Evolutionary conservation across 2,797 vertebrate species (phyloP).

Genomic region (Chloroceryle inda): DNA sequence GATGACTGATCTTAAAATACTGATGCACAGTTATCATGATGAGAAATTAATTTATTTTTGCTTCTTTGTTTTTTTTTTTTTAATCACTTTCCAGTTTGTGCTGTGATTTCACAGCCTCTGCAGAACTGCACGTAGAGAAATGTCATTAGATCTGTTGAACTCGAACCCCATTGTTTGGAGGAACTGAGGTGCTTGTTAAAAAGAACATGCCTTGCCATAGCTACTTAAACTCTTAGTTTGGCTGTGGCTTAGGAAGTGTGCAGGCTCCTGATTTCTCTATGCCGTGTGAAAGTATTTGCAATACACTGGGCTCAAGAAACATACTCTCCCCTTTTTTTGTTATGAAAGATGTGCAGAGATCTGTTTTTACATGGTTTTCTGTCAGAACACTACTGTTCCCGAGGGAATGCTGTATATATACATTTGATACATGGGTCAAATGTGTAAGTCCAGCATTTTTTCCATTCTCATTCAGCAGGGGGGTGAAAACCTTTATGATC

Average conservation of each 20-base stretch:
- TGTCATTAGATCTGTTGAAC: not conserved
- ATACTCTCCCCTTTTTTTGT: not conserved
- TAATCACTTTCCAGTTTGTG: not conserved
- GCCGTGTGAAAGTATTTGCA: not conserved
- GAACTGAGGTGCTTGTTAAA: not conserved
- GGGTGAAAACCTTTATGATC: not conserved
- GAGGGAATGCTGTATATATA: not conserved
- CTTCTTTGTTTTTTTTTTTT: not conserved
- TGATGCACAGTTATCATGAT: not conserved
- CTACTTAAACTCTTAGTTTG: not conserved
- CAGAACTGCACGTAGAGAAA: not conserved
- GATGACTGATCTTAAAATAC: not conserved
- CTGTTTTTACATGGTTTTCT: not conserved
- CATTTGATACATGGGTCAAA: rapidly evolving
- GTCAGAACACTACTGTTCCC: not conserved
- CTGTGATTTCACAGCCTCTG: not conserved
- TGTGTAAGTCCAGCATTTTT: not conserved
- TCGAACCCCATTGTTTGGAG: not conserved
- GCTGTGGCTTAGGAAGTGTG: not conserved
- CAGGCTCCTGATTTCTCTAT: not conserved
- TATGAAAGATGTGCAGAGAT: not conserved
- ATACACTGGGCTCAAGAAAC: not conserved
- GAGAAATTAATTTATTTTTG: not conserved
- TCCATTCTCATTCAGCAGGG: not conserved
- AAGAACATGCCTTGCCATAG: not conserved